Evolutionary conservation across 2,113 vertebrate species (phyloP).

Genomic region (Austrofundulus limnaeus): DNA sequence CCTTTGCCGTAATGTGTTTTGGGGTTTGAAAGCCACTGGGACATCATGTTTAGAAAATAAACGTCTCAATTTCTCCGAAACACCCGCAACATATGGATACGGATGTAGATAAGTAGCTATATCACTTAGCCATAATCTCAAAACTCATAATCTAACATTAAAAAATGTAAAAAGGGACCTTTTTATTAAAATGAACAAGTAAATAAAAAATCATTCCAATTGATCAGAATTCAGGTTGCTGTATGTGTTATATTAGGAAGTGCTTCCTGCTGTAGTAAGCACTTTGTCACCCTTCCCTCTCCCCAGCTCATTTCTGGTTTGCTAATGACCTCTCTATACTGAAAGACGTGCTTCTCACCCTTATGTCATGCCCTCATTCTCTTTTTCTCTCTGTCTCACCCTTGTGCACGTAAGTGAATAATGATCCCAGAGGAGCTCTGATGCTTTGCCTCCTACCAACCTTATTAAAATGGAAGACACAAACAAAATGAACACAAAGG

Average conservation of each 20-base stretch:
- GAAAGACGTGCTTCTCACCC: slow-evolving; percentile 50
- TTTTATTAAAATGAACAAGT: no score
- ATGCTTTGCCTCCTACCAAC: slow-evolving; percentile 45
- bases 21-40: no score
- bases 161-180: no score
- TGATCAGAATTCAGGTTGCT: neutral
- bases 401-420: slow-evolving; percentile 20
- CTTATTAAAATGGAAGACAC: slow-evolving; percentile 63
- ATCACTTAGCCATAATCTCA: no score
- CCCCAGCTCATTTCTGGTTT: slow-evolving; percentile 51
- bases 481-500: slow-evolving; percentile 56
- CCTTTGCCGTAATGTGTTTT: no score
- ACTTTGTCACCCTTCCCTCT: slow-evolving; percentile 51
- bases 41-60: no score
- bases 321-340: slow-evolving; percentile 60
- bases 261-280: slow-evolving; percentile 45
- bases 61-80: no score
- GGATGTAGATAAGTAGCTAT: no score
- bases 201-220: neutral
- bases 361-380: slow-evolving; percentile 32
- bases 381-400: neutral
- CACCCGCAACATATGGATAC: no score
- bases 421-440: slow-evolving; percentile 44
- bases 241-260: slow-evolving; percentile 8
- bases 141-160: no score